Percentiles rank a stretch among this genome's conserved stretches.
These are phyloP conservation scores for Syngnathus floridae DNA, from an alignment of 2,113 vertebrate genomes.

Conservation along the genomic window DNA sequence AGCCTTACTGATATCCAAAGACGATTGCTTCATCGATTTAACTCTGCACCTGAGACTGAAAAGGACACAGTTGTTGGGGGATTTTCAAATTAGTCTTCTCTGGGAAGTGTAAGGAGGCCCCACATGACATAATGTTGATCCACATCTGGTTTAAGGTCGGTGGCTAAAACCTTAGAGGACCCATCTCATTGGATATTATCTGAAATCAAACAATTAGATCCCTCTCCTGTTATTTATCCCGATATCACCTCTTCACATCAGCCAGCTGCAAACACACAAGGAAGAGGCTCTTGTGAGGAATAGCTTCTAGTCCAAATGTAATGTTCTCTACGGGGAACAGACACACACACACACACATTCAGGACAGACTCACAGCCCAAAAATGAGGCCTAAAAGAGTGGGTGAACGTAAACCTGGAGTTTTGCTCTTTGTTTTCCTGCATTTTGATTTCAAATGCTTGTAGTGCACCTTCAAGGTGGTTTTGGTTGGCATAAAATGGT, in stretches of 20 bases:
- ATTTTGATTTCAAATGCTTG: no score
- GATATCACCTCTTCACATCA: constrained; percentile 16
- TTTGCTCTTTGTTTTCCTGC: no score
- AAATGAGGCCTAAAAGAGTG: constrained; percentile 18
- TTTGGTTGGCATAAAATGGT: no score
- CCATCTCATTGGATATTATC: constrained; percentile 19
- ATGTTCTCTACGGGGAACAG: constrained; percentile 26
- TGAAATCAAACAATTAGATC: constrained; percentile 39
- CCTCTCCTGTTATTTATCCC: constrained; percentile 15
- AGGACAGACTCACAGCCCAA: constrained; percentile 20
- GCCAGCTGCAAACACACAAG: constrained; percentile 55
- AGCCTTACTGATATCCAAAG: constrained; percentile 38
- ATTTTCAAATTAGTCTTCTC: constrained; percentile 49
- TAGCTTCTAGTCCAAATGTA: constrained; percentile 39
- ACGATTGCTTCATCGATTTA: constrained; percentile 46
- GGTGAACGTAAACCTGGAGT: neutral
- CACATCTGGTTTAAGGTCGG: constrained; percentile 46
- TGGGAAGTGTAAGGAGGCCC: constrained; percentile 36
- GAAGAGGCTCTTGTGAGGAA: constrained; percentile 26
- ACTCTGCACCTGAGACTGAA: constrained; percentile 32
- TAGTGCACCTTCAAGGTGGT: no score
- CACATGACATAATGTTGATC: constrained; percentile 43
- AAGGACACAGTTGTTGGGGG: constrained; percentile 39
- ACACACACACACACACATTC: constrained; percentile 28
- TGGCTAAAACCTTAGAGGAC: constrained; percentile 39